Base-by-base conservation (phyloP, 2,113 vertebrate species). In the Cyphomyrus plagiostoma region DNA sequence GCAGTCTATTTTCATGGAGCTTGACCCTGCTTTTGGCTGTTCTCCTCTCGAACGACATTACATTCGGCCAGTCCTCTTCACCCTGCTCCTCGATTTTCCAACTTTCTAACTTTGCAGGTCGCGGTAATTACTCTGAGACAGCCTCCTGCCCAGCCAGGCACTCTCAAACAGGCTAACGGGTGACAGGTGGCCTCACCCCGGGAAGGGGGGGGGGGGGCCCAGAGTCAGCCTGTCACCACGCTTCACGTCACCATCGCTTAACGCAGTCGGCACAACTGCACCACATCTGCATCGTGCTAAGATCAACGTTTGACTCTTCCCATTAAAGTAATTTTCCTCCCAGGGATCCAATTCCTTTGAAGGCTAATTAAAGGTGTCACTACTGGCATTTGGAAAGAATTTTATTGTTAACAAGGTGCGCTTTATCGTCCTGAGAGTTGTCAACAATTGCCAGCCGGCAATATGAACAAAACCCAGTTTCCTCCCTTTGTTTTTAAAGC, bases 181-280 rank as follows among this genome's bases (percentile, higher is more conserved):
- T 80, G 86, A 83, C 91, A 91, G 87, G 83, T 90, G 90, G 91
- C 91, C 88, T 89, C 91, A 86, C 83, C 90, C 89, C 87, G 91
- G 88, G 89, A 88, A 42, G 87, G 49, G 45, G 1, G 35, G 35
- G 35, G 42, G 77, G 46, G 35, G 70, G 56, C 58, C 77, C 19
- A 89, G 88, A 7, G 89, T 62, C 35, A 48, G 77, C 80, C 90
- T 84, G 89, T 91, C 93, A 89, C 62, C 90, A 86, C 90, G 92
- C 90, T 89, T 92, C 92, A 91, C 70, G 86, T 84, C 19, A 85
- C 58, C 35, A 74, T 58, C 77, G 46, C 88, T 90, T 88, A 90
- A 91, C 90, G 35, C 87, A 89, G 82, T 87, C 89, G 88, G 90
- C 91, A 88, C 39, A 89, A 89, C 83, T 88, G 85, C 48, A 48